A percentile compares a stretch with the other conserved stretches of the same genome.
These are phyloP conservation scores for Ashinkailepas kermadecensis DNA, from an alignment of 2,888 invertebrate species.

Conservation along the genomic window DNA sequence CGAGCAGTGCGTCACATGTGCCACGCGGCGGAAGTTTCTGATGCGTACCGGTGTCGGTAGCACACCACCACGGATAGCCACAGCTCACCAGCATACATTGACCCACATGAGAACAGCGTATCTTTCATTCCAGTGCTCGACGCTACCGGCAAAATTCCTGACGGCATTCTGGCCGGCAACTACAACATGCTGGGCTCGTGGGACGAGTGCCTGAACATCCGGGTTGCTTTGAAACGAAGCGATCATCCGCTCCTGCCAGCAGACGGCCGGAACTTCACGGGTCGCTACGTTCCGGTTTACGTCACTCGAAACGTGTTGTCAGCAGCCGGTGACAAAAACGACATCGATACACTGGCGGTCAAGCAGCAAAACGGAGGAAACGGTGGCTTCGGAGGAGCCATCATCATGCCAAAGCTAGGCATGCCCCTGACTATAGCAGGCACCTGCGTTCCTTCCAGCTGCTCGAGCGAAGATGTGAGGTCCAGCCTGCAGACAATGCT, in stretches of 20 bases:
- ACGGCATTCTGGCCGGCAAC: conserved; percentile 46
- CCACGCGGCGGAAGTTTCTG: too few relatives aligned
- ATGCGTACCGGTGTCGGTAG: too few relatives aligned
- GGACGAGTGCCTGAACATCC: conserved; percentile 42
- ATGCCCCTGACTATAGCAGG: neutral
- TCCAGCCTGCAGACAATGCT: neutral
- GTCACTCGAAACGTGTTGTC: too few relatives aligned
- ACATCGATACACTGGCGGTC: neutral
- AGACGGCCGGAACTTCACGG: neutral
- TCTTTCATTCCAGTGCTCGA: conserved; percentile 44
- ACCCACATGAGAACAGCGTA: too few relatives aligned
- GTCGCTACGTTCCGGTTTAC: neutral
- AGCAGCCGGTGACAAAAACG: neutral
- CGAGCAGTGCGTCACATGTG: too few relatives aligned
- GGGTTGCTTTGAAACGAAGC: neutral
- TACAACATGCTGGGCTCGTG: conserved; percentile 45
- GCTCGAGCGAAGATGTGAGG: neutral
- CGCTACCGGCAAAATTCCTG: conserved; percentile 46
- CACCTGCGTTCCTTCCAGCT: neutral
- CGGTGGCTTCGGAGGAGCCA: neutral
- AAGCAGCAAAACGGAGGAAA: too few relatives aligned
- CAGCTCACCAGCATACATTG: too few relatives aligned
- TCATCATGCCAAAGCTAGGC: neutral
- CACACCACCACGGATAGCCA: too few relatives aligned
- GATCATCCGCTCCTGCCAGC: neutral